These are phyloP conservation scores for Hemicrepidius hirtus DNA, from an alignment of 2,888 invertebrate species.

Conservation along the genomic window DNA sequence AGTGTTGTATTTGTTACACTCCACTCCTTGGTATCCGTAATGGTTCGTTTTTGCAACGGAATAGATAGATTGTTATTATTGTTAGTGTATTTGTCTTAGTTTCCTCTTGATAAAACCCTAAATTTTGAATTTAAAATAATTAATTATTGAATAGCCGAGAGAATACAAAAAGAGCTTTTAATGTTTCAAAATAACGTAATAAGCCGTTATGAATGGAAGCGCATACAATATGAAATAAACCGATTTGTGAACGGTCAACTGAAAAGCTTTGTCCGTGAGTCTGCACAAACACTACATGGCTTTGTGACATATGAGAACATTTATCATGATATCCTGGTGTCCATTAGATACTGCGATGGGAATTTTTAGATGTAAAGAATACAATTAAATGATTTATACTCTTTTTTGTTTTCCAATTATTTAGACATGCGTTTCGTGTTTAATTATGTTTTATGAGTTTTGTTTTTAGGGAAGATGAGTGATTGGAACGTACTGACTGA, in stretches of 20 bases:
- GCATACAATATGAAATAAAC: conserved; percentile 48
- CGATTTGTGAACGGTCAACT: conserved; percentile 51
- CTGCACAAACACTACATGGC: conserved; percentile 54
- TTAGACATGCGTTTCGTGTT: conserved; percentile 56
- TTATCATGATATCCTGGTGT: conserved; percentile 58
- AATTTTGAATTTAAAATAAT: conserved; percentile 15
- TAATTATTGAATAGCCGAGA: conserved; percentile 34
- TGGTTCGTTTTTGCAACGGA: no score
- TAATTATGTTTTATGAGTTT: conserved; percentile 54
- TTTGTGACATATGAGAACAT: conserved; percentile 56
- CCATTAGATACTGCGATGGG: conserved; percentile 56
- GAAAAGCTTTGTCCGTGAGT: conserved; percentile 50
- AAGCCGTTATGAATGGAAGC: conserved; percentile 42
- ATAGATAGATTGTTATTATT: no score
- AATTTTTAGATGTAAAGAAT: conserved; percentile 56
- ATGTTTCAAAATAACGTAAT: conserved; percentile 44
- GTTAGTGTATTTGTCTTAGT: background rate
- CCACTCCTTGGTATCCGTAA: no score
- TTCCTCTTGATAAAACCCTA: background rate
- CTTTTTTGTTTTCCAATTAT: conserved; percentile 56
- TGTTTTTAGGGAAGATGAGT: conserved; percentile 39
- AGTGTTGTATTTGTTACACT: background rate
- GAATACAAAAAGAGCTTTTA: conserved; percentile 31
- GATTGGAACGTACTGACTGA: conserved; percentile 32
- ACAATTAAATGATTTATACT: conserved; percentile 56